These are phyloP conservation scores for Cebidichthys violaceus DNA, from an alignment of 2,113 vertebrate species.

Conservation along the genomic window DNA sequence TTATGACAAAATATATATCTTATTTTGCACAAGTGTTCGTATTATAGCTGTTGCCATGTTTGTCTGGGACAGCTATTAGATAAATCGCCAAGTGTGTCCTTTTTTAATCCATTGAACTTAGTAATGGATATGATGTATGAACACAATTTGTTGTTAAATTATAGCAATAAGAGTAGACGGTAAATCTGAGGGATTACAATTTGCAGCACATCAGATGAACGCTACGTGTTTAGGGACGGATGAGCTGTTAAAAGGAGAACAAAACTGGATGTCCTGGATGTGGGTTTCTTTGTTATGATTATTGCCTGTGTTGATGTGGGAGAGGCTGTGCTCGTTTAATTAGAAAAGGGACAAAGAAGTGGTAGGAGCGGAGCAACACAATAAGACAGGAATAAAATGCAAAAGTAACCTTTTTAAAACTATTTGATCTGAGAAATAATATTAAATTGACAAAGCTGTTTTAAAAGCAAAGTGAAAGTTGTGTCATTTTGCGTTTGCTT, in stretches of 20 bases:
- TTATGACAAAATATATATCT: not conserved
- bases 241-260: not conserved
- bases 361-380: not conserved
- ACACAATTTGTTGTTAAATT: not conserved
- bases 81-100: not conserved
- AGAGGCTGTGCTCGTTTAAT: slow-evolving; percentile 9
- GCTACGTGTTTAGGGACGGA: not conserved
- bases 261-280: not conserved
- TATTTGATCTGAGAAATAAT: not conserved
- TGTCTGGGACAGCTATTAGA: not conserved
- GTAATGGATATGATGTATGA: not conserved
- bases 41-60: not conserved
- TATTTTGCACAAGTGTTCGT: not conserved
- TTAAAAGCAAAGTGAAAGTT: not conserved
- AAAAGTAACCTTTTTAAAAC: not conserved
- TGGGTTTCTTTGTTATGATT: slow-evolving; percentile 4
- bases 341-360: not conserved
- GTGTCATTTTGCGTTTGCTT: not conserved
- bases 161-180: not conserved
- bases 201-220: not conserved
- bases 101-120: not conserved
- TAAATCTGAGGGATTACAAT: not conserved
- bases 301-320: slow-evolving; percentile 37
- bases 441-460: not conserved
- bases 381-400: slow-evolving; percentile 18